phyloP scores from a whole-genome alignment of 2,797 vertebrate species.

The Cetoscarus ocellatus region DNA sequence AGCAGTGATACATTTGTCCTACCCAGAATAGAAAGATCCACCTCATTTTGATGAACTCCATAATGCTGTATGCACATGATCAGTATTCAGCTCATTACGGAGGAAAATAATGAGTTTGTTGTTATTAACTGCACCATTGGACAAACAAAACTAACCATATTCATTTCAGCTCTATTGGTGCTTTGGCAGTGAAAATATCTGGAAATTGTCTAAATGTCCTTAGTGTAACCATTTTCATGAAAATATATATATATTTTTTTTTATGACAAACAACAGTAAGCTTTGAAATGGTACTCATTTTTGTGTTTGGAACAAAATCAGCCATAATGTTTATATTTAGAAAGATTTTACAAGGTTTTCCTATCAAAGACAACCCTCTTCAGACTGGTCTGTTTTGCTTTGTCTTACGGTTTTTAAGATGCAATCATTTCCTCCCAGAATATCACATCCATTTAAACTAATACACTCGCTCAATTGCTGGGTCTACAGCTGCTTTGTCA shows the following conservation, averaged over 20 bases:
- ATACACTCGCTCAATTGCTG: too few relatives aligned
- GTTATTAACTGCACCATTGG: constrained; percentile 26
- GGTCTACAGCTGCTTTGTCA: too few relatives aligned
- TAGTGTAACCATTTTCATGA: constrained; percentile 11
- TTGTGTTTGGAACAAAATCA: too few relatives aligned
- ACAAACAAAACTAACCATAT: constrained; percentile 14
- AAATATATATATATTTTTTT: constrained; percentile 1
- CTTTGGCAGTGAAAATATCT: constrained; percentile 13
- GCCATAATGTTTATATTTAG: too few relatives aligned
- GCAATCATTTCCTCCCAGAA: too few relatives aligned
- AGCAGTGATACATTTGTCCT: neutral
- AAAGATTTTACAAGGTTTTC: too few relatives aligned
- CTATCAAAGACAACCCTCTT: too few relatives aligned
- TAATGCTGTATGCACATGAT: constrained; percentile 1
- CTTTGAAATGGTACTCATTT: too few relatives aligned
- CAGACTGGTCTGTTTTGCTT: too few relatives aligned
- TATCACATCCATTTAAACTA: too few relatives aligned
- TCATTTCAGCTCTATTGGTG: constrained; percentile 18
- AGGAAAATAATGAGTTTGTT: constrained; percentile 9
- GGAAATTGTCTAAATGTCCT: constrained; percentile 9
- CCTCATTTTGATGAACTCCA: neutral
- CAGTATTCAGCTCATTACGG: neutral
- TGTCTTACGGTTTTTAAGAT: too few relatives aligned
- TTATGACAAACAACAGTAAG: too few relatives aligned
- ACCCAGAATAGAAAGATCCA: neutral